Conservation (phyloP, 2,797 vertebrate genomes). For the Nothura maculosa region DNA sequence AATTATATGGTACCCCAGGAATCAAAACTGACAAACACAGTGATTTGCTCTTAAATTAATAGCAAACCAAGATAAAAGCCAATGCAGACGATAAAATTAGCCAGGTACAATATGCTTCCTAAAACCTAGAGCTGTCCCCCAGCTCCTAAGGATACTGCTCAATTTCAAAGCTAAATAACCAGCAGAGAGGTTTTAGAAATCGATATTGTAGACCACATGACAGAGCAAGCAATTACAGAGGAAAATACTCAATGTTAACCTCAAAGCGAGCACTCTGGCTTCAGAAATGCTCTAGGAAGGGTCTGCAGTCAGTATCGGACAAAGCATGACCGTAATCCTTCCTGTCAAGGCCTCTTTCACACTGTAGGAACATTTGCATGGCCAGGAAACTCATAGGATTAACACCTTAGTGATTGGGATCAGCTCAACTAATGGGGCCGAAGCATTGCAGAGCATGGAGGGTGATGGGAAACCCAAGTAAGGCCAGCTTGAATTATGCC, state of each 20-base stretch:
- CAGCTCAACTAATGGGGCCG: background rate
- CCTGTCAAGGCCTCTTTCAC: background rate
- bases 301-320: background rate
- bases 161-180: background rate
- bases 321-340: background rate
- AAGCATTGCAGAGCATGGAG: background rate
- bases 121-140: background rate
- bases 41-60: constrained; percentile 36
- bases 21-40: constrained; percentile 17
- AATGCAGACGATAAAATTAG: constrained; percentile 3
- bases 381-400: background rate
- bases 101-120: background rate
- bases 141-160: background rate
- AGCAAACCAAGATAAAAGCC: constrained; percentile 40
- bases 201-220: background rate
- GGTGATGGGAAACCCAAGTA: background rate
- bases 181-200: background rate
- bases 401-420: background rate
- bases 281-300: background rate
- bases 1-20: constrained; percentile 29
- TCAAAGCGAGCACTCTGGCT: background rate
- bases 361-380: background rate
- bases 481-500: background rate
- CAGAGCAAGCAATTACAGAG: background rate
- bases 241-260: background rate